phyloP scores from a whole-genome alignment of 2,113 vertebrate species.

The Carlito syrichta region DNA sequence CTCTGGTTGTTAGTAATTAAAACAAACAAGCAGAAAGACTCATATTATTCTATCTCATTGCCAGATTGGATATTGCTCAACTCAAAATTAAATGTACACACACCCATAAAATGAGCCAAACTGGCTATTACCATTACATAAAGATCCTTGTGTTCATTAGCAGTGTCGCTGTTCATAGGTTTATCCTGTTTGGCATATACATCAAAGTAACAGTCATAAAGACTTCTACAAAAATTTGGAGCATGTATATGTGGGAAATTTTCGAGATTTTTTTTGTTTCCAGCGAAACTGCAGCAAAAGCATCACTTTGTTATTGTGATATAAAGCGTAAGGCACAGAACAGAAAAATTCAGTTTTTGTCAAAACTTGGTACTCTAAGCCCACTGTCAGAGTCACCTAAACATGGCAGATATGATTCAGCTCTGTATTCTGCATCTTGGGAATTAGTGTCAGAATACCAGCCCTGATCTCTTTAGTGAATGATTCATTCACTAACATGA shows the following conservation, averaged over 20 bases:
- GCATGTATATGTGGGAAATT: slow-evolving; percentile 72
- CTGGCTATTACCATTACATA: slow-evolving; percentile 84
- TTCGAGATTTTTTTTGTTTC: slow-evolving; percentile 75
- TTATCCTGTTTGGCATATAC: slow-evolving; percentile 85
- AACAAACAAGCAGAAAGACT: slow-evolving; percentile 78
- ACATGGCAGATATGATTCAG: slow-evolving; percentile 33
- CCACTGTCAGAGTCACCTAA: not conserved
- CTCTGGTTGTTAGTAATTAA: slow-evolving; percentile 71
- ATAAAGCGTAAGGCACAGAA: slow-evolving; percentile 52
- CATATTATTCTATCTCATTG: slow-evolving; percentile 75
- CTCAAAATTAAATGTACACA: slow-evolving; percentile 85
- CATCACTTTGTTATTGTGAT: slow-evolving; percentile 66
- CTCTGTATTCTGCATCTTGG: slow-evolving; percentile 10
- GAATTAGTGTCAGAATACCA: slow-evolving; percentile 52
- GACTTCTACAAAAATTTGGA: slow-evolving; percentile 77
- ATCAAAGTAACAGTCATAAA: slow-evolving; percentile 85
- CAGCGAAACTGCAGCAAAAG: slow-evolving; percentile 64
- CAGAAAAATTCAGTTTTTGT: slow-evolving; percentile 7
- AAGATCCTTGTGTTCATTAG: slow-evolving; percentile 82
- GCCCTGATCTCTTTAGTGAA: slow-evolving; percentile 47
- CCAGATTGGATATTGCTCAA: slow-evolving; percentile 84
- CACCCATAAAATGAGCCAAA: slow-evolving; percentile 86
- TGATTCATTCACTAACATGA: slow-evolving; percentile 56
- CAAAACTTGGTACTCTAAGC: not conserved
- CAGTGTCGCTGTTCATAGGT: slow-evolving; percentile 81